Evolutionary conservation across 1,140 invertebrate species (phyloP).

Genomic region (Heliconius hewitsoni): DNA sequence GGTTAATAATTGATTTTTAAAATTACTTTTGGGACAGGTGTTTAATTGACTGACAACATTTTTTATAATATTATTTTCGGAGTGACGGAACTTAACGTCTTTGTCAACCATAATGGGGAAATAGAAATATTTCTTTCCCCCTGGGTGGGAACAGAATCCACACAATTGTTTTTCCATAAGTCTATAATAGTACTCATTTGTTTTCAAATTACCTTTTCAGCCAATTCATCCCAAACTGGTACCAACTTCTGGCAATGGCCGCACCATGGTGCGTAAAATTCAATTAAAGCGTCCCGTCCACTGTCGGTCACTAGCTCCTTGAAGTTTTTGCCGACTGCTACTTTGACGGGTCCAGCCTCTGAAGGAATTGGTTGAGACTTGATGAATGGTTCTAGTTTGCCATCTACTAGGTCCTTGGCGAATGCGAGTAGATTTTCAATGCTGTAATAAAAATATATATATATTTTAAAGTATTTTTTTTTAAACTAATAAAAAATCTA

Average conservation of each 20-base stretch:
- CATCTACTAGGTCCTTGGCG: constrained; percentile 91
- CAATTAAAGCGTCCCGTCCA: constrained; percentile 96
- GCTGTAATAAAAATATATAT: constrained; percentile 69
- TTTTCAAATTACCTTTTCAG: constrained; percentile 86
- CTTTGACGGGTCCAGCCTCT: constrained; percentile 90
- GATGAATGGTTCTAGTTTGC: constrained; percentile 93
- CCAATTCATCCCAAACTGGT: constrained; percentile 96
- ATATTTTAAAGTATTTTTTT: not conserved
- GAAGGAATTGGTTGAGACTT: constrained; percentile 98
- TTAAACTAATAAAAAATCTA: too few species aligned
- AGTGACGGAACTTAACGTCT: too few species aligned
- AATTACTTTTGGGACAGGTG: too few species aligned
- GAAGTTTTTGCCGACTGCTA: constrained; percentile 98
- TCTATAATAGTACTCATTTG: not conserved
- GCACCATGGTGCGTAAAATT: constrained; percentile 99
- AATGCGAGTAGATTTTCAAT: constrained; percentile 95
- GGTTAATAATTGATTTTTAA: too few species aligned
- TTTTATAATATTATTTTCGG: too few species aligned
- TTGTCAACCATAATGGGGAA: too few species aligned
- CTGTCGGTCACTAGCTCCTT: constrained; percentile 96
- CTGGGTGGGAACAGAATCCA: not conserved
- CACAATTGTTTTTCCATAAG: too few species aligned
- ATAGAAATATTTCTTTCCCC: not conserved
- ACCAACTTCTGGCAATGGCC: constrained; percentile 98
- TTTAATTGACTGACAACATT: too few species aligned